Conservation (phyloP, 2,797 vertebrate species). For the Pseudotriccus pelzelni region DNA sequence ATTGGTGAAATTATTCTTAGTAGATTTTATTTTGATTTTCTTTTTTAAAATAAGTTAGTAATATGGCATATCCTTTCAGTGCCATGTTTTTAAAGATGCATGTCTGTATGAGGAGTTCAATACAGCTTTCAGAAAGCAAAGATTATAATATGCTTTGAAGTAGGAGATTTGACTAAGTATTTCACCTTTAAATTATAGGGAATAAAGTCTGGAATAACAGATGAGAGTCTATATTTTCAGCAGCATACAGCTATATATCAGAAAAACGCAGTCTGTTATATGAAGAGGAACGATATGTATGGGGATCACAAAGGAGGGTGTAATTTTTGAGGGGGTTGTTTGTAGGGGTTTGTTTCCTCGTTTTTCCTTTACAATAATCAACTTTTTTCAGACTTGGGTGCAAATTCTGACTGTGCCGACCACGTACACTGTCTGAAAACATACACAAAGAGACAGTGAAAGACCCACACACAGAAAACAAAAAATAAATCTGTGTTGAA, state of each 20-base stretch:
- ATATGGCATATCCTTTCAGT: not conserved
- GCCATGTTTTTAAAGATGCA: not conserved
- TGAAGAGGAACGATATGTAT: not conserved
- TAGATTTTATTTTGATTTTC: not conserved
- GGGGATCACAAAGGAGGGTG: not conserved
- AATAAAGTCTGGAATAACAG: not conserved
- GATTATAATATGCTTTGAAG: not conserved
- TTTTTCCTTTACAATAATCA: not conserved
- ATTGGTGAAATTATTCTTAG: not conserved
- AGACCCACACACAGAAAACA: not conserved
- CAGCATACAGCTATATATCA: not conserved
- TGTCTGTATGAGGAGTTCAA: not conserved
- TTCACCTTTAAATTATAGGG: not conserved
- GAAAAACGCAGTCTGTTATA: accelerated
- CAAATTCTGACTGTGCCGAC: not conserved
- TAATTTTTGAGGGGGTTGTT: not conserved
- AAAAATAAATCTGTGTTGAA: not conserved
- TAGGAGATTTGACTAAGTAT: not conserved
- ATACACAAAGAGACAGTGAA: not conserved
- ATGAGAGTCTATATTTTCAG: not conserved
- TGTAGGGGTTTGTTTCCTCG: not conserved
- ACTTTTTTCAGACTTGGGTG: not conserved
- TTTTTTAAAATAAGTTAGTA: not conserved
- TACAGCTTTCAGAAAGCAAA: not conserved
- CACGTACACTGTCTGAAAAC: not conserved